These are phyloP conservation scores for Lepus oiostolus DNA, from an alignment of 2,797 vertebrate species.

Conservation along the genomic window DNA sequence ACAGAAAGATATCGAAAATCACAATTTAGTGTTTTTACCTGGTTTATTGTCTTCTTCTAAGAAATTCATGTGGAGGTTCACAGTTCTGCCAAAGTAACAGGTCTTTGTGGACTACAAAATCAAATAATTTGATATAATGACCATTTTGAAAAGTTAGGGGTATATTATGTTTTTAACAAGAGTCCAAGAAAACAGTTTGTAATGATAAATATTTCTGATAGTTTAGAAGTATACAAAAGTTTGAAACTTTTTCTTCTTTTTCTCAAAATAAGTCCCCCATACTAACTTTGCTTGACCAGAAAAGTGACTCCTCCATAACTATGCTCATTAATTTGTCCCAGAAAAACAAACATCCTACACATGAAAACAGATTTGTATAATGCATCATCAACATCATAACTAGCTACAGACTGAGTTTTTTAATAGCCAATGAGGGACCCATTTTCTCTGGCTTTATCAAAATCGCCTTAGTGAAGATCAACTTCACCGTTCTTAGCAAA, in stretches of 20 bases:
- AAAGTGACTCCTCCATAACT: slow-evolving; percentile 70
- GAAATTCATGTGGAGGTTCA: slow-evolving; percentile 55
- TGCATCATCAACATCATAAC: slow-evolving; percentile 37
- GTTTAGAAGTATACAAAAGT: slow-evolving; percentile 67
- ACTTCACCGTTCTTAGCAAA: slow-evolving; percentile 72
- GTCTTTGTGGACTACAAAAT: slow-evolving; percentile 55
- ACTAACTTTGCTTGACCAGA: slow-evolving; percentile 67
- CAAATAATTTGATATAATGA: slow-evolving; percentile 57
- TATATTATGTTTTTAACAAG: slow-evolving; percentile 48
- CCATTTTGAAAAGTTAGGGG: slow-evolving; percentile 68
- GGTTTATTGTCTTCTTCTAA: slow-evolving; percentile 53
- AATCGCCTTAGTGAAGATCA: slow-evolving; percentile 68
- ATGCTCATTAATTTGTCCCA: slow-evolving; percentile 73
- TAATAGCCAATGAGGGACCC: slow-evolving; percentile 60
- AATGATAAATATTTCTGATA: slow-evolving; percentile 42
- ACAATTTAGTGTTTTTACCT: slow-evolving; percentile 56
- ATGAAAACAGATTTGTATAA: slow-evolving; percentile 64
- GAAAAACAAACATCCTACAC: slow-evolving; percentile 69
- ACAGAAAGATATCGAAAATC: slow-evolving; percentile 63
- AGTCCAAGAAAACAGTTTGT: slow-evolving; percentile 52
- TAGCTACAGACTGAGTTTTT: slow-evolving; percentile 64
- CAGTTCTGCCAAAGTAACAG: slow-evolving; percentile 64
- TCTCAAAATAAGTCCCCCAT: slow-evolving; percentile 60
- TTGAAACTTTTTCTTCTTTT: slow-evolving; percentile 59
- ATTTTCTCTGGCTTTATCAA: slow-evolving; percentile 59